Evolutionary conservation across 92 coral and sea anemone genomes (phyloP), one percentile per base, ranked within the genome.

Genomic region (Zoanthus gigantus): DNA sequence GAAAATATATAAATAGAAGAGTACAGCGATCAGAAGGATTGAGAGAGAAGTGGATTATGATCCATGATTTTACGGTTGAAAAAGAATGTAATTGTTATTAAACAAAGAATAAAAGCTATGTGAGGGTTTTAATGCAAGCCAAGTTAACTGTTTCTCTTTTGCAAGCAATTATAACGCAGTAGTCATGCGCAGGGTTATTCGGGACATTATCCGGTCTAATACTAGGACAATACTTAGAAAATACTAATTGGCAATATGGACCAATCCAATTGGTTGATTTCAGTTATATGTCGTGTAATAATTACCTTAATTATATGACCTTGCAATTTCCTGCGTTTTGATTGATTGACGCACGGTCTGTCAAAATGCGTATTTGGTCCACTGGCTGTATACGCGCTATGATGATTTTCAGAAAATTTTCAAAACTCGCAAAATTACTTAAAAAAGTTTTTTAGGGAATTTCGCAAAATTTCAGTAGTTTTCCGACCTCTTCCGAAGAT

Each of bases 161-260:
- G 67, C 67, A 60, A 60, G 67, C 67, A 60, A 60, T 6, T 60
- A 28, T 60, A 60, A 60, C 67, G 29, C 67, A 60, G 67, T 6
- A 60, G 16, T 60, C 67, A 60, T 60, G 67, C 67, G 67, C 67
- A 60, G 30, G 67, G 67, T 60, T 23, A 60, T 14, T 60, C 30
- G 29, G 30, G 67, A 60, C 67, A 60, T 15, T 60, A 60, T 60
- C 67, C 67, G 67, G 67, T 60, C 67, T 60, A 60, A 0, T 60
- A 60, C 67, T 60, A 60, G 67, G 67, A 60, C 18, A 60, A 60
- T 60, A 60, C 67, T 60, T 60, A 60, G 67, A 60, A 60, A 60
- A 60, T 60, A 60, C 16, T 17, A 60, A 60, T 60, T 60, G 67
- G 67, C 67, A 60, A 60, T 60, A 60, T 60, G 67, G 67, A 60